A percentile compares a stretch with the other conserved stretches of the same genome.
Conservation (phyloP, 2,113 vertebrate genomes). For the Pelvicachromis taeniatus region DNA sequence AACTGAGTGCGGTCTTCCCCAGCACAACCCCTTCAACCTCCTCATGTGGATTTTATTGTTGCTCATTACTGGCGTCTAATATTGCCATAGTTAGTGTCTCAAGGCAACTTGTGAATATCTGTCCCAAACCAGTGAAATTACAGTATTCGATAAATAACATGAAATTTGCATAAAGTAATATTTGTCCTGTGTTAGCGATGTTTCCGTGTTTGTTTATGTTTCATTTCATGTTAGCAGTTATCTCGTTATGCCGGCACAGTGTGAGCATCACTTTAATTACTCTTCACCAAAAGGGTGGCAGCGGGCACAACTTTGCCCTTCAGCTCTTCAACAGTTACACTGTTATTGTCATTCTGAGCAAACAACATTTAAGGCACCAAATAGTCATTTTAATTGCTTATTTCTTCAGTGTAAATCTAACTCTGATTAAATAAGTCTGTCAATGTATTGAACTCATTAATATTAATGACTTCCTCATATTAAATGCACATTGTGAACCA, state of each 20-base stretch:
- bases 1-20: not conserved
- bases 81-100: not conserved
- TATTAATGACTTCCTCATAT: not conserved
- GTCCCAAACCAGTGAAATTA: not conserved
- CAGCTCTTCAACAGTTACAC: not conserved
- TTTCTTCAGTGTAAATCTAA: not conserved
- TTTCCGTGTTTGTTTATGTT: not conserved
- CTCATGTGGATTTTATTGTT: not conserved
- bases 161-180: not conserved
- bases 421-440: constrained; percentile 1
- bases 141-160: not conserved
- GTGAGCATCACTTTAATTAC: not conserved
- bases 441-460: not conserved
- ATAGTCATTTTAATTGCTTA: not conserved
- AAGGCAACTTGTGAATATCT: not conserved
- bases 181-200: not conserved
- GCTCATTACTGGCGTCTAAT: not conserved
- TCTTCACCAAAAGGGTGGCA: not conserved
- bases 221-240: not conserved
- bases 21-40: not conserved
- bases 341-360: not conserved
- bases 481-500: not conserved
- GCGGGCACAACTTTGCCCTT: not conserved
- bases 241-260: not conserved
- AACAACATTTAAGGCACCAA: not conserved